Evolutionary conservation across 2,113 vertebrate species (phyloP).

Genomic region (Lycocorax pyrrhopterus): DNA sequence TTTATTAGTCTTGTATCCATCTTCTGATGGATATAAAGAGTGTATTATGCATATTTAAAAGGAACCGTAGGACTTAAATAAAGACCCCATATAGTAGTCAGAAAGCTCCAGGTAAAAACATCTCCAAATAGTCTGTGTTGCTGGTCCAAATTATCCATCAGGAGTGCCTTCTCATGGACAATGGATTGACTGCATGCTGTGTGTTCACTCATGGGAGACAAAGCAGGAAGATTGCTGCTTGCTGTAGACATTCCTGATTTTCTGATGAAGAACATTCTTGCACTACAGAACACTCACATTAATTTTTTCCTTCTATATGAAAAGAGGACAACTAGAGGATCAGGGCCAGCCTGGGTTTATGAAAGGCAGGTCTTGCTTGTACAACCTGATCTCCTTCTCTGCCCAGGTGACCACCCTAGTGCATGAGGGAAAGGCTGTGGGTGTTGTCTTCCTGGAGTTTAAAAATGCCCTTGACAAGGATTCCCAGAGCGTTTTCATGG

Average conservation of each 20-base stretch:
- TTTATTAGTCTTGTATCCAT: neutral
- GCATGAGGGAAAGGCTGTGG: neutral
- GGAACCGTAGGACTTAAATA: neutral
- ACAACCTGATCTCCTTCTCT: neutral
- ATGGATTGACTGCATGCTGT: neutral
- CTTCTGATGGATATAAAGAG: neutral
- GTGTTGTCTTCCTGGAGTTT: neutral
- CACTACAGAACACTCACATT: neutral
- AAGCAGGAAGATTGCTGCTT: neutral
- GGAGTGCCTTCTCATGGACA: neutral
- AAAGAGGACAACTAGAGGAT: neutral
- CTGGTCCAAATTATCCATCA: neutral
- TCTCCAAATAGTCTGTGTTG: neutral
- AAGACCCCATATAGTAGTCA: neutral
- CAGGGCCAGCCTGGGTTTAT: neutral
- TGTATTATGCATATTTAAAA: neutral
- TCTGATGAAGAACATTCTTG: neutral
- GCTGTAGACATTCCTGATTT: neutral
- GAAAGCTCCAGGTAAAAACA: neutral
- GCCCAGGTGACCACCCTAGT: neutral
- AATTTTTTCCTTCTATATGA: neutral
- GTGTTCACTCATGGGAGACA: neutral
- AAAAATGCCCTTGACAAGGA: fast-evolving
- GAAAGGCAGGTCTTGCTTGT: neutral
- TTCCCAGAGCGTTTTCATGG: fast-evolving